Evolutionary conservation across 2,888 invertebrate genomes (phyloP).

Genomic region (Amitus sp.): DNA sequence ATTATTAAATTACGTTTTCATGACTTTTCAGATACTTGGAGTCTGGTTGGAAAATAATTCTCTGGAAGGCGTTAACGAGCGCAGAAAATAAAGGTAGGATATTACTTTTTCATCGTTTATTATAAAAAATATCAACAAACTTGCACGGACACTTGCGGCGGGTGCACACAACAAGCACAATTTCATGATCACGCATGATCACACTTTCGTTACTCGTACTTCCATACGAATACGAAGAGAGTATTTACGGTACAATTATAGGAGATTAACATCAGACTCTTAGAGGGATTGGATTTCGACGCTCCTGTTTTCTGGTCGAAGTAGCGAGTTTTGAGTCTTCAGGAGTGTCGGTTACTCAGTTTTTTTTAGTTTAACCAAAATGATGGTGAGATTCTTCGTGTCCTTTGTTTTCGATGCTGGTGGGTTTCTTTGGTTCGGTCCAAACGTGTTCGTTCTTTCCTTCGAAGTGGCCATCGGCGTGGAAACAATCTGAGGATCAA

Average conservation of each 20-base stretch:
- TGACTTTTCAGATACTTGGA: neutral
- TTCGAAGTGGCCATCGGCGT: slow-evolving; percentile 61
- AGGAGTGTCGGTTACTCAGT: no score
- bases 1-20: neutral
- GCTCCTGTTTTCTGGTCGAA: no score
- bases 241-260: no score
- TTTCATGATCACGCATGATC: no score
- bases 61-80: neutral
- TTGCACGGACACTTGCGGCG: neutral
- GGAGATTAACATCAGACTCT: no score
- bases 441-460: slow-evolving; percentile 56
- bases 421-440: neutral
- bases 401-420: neutral
- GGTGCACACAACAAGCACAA: no score
- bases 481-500: slow-evolving; percentile 55
- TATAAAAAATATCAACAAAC: slow-evolving; percentile 2
- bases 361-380: no score
- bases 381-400: no score
- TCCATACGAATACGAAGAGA: no score
- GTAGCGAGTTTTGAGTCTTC: no score
- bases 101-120: neutral
- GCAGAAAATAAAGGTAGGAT: neutral
- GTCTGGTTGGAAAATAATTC: neutral
- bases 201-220: no score
- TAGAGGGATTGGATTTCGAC: no score